Evolutionary conservation across 1,140 invertebrate genomes (phyloP).

Genomic region (Aphelinus certus): DNA sequence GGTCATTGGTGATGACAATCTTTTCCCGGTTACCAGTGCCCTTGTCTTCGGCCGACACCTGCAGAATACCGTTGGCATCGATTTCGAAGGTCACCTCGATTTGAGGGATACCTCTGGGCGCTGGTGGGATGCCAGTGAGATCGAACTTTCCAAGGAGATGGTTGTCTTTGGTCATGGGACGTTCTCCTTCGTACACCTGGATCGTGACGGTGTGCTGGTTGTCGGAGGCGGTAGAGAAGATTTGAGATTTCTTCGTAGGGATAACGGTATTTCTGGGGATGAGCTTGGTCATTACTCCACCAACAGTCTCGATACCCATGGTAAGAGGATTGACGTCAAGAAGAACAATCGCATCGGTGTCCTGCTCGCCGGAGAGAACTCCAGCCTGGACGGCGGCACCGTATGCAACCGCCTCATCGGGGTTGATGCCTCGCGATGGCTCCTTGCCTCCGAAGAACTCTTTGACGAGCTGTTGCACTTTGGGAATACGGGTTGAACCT

Average conservation of each 20-base stretch:
- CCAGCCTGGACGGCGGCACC: slow-evolving; percentile 99
- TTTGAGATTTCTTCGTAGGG: slow-evolving; percentile 99
- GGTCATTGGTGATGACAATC: slow-evolving; percentile 98
- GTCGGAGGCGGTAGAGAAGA: slow-evolving; percentile 98
- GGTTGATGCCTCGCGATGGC: slow-evolving; percentile 97
- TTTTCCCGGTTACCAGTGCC: slow-evolving; percentile 98
- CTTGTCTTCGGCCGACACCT: slow-evolving; percentile 97
- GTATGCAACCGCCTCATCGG: slow-evolving; percentile 97
- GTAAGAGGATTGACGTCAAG: slow-evolving; percentile 98
- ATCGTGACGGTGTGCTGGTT: slow-evolving; percentile 99
- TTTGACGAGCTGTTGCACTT: slow-evolving; percentile 98
- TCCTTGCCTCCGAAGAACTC: slow-evolving; percentile 99
- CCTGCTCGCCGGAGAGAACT: slow-evolving; percentile 88
- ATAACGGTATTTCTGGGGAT: slow-evolving; percentile 98
- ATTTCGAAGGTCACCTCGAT: slow-evolving; percentile 99
- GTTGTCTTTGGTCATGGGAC: slow-evolving; percentile 99
- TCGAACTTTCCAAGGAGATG: slow-evolving; percentile 98
- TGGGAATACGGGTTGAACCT: slow-evolving; percentile 98
- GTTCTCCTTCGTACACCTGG: slow-evolving; percentile 97
- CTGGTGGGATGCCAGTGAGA: slow-evolving; percentile 96
- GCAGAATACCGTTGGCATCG: slow-evolving; percentile 97
- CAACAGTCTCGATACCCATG: slow-evolving; percentile 99
- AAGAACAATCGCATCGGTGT: slow-evolving; percentile 95
- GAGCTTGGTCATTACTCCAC: slow-evolving; percentile 99
- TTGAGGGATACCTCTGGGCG: slow-evolving; percentile 97